phyloP scores from a whole-genome alignment of 92 coral and sea anemone genomes.

The Parazoanthus swiftii region DNA sequence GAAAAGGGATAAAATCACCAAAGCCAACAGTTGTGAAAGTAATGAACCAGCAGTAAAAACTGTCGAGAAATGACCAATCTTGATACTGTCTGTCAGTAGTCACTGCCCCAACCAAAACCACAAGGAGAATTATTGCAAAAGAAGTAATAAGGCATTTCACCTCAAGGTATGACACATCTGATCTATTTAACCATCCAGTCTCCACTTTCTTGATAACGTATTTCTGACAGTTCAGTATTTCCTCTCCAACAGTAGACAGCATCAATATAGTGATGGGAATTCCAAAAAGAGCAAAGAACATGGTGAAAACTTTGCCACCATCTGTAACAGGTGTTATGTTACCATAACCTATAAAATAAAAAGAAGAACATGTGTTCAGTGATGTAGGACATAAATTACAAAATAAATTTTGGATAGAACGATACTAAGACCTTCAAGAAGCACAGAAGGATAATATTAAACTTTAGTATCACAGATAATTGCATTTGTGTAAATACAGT shows the following conservation, averaged over 20 bases:
- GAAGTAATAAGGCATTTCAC: constrained; percentile 3
- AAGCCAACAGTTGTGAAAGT: constrained; percentile 17
- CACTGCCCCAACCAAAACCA: background rate
- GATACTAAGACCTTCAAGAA: too few relatives aligned
- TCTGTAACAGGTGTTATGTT: constrained; percentile 26
- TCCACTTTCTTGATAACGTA: constrained; percentile 25
- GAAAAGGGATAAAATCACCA: constrained; percentile 19
- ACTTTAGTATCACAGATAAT: too few relatives aligned
- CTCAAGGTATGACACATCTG: background rate
- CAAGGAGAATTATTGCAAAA: background rate
- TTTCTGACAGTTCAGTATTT: constrained; percentile 15
- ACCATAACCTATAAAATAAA: constrained; percentile 10
- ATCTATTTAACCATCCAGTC: background rate
- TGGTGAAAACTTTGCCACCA: constrained; percentile 29
- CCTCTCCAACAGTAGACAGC: constrained; percentile 22
- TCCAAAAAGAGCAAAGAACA: constrained; percentile 13
- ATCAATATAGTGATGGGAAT: constrained; percentile 21
- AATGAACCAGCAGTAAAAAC: constrained; percentile 25
- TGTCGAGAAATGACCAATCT: constrained; percentile 7
- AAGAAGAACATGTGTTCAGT: background rate
- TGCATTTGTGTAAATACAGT: too few relatives aligned
- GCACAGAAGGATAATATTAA: too few relatives aligned
- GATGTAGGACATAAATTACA: too few relatives aligned
- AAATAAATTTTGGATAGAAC: too few relatives aligned
- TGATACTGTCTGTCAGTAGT: too few relatives aligned